Percentiles rank a stretch among this genome's conserved stretches.
phyloP scores from a whole-genome alignment of 2,797 vertebrate genomes.

The Coreius guichenoti region DNA sequence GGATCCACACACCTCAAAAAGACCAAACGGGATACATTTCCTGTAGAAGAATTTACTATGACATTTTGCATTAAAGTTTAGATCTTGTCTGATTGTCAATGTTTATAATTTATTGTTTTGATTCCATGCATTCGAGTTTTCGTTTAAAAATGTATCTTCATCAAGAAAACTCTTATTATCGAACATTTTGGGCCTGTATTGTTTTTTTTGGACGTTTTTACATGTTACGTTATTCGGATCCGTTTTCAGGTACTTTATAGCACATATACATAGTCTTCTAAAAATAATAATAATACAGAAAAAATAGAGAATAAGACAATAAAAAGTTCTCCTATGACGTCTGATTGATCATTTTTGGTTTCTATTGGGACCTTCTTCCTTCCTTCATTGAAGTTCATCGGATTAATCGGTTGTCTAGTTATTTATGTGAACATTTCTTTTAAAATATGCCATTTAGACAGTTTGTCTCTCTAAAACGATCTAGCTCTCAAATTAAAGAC shows the following conservation, averaged over 20 bases:
- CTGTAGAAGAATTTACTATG: background rate
- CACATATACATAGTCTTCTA: background rate
- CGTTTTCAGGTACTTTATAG: too few relatives aligned
- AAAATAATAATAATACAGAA: background rate
- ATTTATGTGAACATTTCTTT: slow-evolving; percentile 19
- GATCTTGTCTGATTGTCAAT: background rate
- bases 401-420: background rate
- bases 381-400: background rate
- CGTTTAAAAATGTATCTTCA: background rate
- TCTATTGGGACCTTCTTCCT: background rate
- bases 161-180: background rate
- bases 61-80: background rate
- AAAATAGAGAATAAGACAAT: background rate
- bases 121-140: background rate
- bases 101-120: background rate
- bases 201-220: background rate
- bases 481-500: background rate
- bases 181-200: background rate
- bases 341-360: background rate
- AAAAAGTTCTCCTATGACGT: background rate
- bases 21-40: background rate
- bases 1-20: background rate
- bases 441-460: background rate
- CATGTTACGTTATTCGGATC: background rate
- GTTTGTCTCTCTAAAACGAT: background rate